These are phyloP conservation scores for Drosophila mauritiana DNA, from an alignment of 1,140 invertebrate species.

Conservation along the genomic window DNA sequence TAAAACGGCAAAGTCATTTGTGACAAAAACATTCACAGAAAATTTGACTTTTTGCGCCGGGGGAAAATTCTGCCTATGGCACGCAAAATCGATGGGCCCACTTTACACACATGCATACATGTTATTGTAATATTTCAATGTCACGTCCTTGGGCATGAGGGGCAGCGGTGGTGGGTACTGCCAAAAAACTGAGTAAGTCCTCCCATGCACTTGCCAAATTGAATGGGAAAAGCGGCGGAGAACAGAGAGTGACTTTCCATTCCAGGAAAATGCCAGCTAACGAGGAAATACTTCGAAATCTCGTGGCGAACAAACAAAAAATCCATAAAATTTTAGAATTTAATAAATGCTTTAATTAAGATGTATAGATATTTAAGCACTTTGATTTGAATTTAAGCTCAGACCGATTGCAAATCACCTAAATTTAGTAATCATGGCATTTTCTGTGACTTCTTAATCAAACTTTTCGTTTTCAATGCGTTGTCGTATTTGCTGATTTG, in stretches of 20 bases:
- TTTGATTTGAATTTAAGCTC: background rate
- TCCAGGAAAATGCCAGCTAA: slow-evolving; percentile 1
- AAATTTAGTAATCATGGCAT: background rate
- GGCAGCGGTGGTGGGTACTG: background rate
- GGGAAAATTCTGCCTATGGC: slow-evolving; percentile 32
- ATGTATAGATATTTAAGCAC: too few relatives aligned
- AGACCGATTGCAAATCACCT: too few relatives aligned
- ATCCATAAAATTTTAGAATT: too few relatives aligned
- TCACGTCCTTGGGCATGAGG: slow-evolving; percentile 31
- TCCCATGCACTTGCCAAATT: slow-evolving; percentile 51
- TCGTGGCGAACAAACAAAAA: too few relatives aligned
- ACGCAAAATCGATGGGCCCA: slow-evolving; percentile 57
- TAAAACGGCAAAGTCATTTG: slow-evolving; percentile 79
- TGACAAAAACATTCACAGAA: slow-evolving; percentile 79
- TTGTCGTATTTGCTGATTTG: too few relatives aligned
- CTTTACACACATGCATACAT: slow-evolving; percentile 24
- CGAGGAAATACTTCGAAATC: background rate
- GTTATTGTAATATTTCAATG: slow-evolving; percentile 75
- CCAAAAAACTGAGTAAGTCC: slow-evolving; percentile 37
- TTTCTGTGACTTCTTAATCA: too few relatives aligned
- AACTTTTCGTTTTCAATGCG: too few relatives aligned
- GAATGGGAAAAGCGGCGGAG: slow-evolving; percentile 6
- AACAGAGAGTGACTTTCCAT: slow-evolving; percentile 12
- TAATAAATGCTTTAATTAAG: too few relatives aligned
- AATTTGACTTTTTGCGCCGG: slow-evolving; percentile 67